A percentile compares a stretch with the other conserved stretches of the same genome.
phyloP scores from a whole-genome alignment of 1,140 invertebrate genomes.

The Ericerus pela region DNA sequence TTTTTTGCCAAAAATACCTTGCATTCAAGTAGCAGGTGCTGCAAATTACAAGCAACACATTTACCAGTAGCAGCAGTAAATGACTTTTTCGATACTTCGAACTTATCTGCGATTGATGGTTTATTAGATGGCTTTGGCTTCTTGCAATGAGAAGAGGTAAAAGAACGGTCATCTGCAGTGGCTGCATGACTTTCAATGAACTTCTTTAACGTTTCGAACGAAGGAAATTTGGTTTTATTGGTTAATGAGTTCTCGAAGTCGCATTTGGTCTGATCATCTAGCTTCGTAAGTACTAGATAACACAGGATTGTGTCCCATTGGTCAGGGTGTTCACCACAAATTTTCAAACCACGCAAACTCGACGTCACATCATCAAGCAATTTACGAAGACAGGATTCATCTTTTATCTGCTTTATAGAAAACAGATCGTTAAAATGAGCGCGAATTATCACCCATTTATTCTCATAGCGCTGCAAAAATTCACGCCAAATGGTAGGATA shows the following conservation, averaged over 20 bases:
- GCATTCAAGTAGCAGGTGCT: not conserved
- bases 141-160: not conserved
- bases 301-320: not conserved
- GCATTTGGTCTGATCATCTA: not conserved
- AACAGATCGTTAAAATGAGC: not conserved
- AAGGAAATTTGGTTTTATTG: not conserved
- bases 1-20: not conserved
- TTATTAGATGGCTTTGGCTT: not conserved
- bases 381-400: not conserved
- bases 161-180: not conserved
- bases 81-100: too few species aligned
- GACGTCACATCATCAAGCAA: not conserved
- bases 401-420: not conserved
- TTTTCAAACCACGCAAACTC: not conserved
- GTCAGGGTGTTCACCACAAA: not conserved
- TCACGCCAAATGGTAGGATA: not conserved
- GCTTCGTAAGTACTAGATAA: not conserved
- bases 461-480: not conserved
- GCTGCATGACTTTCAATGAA: not conserved
- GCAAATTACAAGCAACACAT: not conserved
- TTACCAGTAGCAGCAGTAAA: not conserved
- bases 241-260: not conserved
- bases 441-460: not conserved
- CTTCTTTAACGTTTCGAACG: not conserved
- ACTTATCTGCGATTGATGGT: not conserved